Evolutionary conservation across 2,113 vertebrate genomes (phyloP), one percentile per base, ranked within the genome.

Genomic region (Brienomyrus longianalis): DNA sequence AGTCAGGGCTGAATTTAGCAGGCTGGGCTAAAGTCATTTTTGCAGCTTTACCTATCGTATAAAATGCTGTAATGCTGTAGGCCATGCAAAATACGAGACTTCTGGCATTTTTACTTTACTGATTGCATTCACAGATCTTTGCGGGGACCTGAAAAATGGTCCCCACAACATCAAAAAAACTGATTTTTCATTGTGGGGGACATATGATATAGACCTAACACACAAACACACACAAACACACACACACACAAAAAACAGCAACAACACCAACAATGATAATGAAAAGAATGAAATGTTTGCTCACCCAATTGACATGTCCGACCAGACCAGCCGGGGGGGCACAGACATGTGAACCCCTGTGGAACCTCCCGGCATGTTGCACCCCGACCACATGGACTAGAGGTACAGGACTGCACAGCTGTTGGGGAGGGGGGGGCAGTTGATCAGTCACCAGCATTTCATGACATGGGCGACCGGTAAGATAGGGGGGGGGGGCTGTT

Each of bases 291-390:
- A 74, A 70, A 39, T 19, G 5, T 23, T 35, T 31, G 93, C 96
- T 97, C 95, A 99, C 98, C 98, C 92, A 99, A 94, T 94, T 97
- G 97, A 93, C 98, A 99, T 0, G 98, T 99, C 93, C 97, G 97
- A 93, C 98, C 98, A 70, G 96, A 98, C 98, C 98, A 99, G 90
- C 97, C 98, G 11, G 97, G 96, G 1, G 98, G 97, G 93, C 98
- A 99, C 90, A 97, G 90, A 89, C 98, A 99, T 70, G 96, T 97
- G 95, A 97, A 98, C 89, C 98, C 97, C 86, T 97, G 97, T 4
- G 96, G 94, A 88, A 96, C 92, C 93, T 99, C 98, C 92, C 96
- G 96, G 95, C 98, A 99, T 6, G 98, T 99, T 7, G 98, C 97
- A 88, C 98, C 98, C 0, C 96, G 97, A 70, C 97, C 97, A 91